Percentiles rank a stretch among this genome's conserved stretches.
Evolutionary conservation across 1,140 invertebrate species (phyloP).

Genomic region (Drosophila burlai): DNA sequence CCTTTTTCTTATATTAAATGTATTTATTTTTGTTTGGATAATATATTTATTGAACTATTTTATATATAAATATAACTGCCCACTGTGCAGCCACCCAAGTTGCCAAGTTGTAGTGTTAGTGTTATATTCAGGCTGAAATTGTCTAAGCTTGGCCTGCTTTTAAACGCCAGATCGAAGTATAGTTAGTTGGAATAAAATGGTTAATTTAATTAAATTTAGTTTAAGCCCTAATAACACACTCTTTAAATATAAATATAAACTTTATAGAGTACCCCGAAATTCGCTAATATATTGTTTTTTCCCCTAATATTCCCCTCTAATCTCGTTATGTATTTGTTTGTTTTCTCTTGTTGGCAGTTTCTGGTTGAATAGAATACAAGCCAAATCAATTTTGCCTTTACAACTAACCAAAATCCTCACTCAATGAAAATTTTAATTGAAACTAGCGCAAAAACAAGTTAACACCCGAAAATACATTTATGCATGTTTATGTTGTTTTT

Average conservation of each 20-base stretch:
- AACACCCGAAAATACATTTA: constrained; percentile 17
- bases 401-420: constrained; percentile 38
- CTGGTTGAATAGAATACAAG: constrained; percentile 17
- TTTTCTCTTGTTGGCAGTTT: constrained; percentile 20
- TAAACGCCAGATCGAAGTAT: not conserved
- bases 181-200: not conserved
- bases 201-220: no score
- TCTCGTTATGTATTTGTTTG: not conserved
- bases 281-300: not conserved
- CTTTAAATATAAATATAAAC: not conserved
- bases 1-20: not conserved
- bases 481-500: constrained; percentile 6
- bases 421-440: constrained; percentile 54
- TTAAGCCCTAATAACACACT: not conserved
- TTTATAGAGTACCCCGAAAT: not conserved
- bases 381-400: constrained; percentile 52
- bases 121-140: constrained; percentile 13
- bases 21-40: not conserved
- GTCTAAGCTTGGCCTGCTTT: constrained; percentile 18
- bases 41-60: no score
- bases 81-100: constrained; percentile 15
- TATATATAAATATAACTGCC: rapidly evolving
- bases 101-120: not conserved
- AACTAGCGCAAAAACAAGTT: constrained; percentile 26
- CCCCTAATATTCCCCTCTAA: not conserved